Evolutionary conservation across 1,140 invertebrate species (phyloP).

Genomic region (Cryptotermes secundus): DNA sequence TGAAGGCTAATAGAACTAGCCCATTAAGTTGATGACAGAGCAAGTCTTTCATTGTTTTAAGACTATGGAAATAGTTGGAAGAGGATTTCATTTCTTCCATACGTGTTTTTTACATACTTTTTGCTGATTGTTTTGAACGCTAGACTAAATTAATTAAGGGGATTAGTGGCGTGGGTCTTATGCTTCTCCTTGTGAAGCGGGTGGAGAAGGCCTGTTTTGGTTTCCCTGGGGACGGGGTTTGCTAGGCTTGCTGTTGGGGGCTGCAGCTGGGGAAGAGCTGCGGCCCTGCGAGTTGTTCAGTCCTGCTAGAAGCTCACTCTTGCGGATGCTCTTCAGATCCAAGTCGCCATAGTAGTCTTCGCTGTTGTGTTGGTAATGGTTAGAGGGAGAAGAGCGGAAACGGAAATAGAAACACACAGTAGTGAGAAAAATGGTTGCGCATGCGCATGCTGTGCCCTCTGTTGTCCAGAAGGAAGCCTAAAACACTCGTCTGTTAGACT

Average conservation of each 20-base stretch:
- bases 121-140: not conserved
- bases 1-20: slow-evolving; percentile 15
- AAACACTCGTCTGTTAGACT: not conserved
- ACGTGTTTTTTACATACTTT: not conserved
- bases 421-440: slow-evolving; percentile 19
- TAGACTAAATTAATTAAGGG: not conserved
- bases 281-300: slow-evolving; percentile 62
- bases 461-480: not conserved
- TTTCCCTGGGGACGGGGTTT: slow-evolving; percentile 52
- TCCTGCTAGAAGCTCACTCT: slow-evolving; percentile 82
- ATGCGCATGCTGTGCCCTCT: slow-evolving; percentile 9
- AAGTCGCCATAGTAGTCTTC: slow-evolving; percentile 84
- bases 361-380: slow-evolving; percentile 60
- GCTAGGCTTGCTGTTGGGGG: slow-evolving; percentile 48
- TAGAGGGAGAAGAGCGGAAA: slow-evolving; percentile 25
- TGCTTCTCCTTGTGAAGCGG: slow-evolving; percentile 15
- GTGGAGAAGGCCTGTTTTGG: slow-evolving; percentile 46
- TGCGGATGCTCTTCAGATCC: slow-evolving; percentile 82
- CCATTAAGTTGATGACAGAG: not conserved
- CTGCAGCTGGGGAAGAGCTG: slow-evolving; percentile 20
- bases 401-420: slow-evolving; percentile 28
- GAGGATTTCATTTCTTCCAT: not conserved
- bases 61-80: not conserved
- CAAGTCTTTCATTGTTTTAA: not conserved
- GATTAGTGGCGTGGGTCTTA: not conserved